Percentiles rank a stretch among this genome's conserved stretches.
Conservation (phyloP, 2,113 vertebrate genomes). For the Hepsetus odoe region DNA sequence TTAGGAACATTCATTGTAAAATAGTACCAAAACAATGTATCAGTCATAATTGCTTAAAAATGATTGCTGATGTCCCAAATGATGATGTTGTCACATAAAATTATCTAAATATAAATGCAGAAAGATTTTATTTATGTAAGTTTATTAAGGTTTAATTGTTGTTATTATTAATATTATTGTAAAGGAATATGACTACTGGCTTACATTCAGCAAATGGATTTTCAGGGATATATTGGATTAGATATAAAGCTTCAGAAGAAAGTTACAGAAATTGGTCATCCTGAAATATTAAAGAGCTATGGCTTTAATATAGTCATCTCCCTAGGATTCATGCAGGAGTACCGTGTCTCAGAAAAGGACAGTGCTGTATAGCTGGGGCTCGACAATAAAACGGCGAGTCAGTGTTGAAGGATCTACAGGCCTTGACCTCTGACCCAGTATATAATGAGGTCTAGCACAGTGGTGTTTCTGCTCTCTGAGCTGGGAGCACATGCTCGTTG, state of each 20-base stretch:
- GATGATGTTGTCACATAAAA: no score
- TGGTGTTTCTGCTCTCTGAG: constrained; percentile 1
- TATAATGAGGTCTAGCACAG: constrained; percentile 14
- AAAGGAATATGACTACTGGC: constrained; percentile 37
- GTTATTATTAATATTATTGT: neutral
- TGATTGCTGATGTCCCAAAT: neutral
- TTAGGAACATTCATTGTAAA: no score
- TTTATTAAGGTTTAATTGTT: neutral
- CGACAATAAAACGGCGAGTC: neutral
- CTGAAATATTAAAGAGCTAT: no score
- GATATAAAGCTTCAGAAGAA: no score
- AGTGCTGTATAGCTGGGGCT: neutral
- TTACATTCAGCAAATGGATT: constrained; percentile 21
- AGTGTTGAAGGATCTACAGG: constrained; percentile 9
- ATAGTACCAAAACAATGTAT: no score
- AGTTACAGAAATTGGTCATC: no score
- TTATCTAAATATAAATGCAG: neutral
- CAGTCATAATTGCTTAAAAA: no score
- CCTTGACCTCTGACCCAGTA: constrained; percentile 9
- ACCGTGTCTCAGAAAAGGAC: neutral
- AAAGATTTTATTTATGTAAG: constrained; percentile 5
- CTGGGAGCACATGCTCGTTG: constrained; percentile 14
- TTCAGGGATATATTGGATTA: neutral
- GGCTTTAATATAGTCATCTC: neutral
- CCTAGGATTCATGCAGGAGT: neutral